Percentiles rank a stretch among this genome's conserved stretches.
These are phyloP conservation scores for Heliconius ismenius DNA, from an alignment of 2,888 invertebrate genomes.

Conservation along the genomic window DNA sequence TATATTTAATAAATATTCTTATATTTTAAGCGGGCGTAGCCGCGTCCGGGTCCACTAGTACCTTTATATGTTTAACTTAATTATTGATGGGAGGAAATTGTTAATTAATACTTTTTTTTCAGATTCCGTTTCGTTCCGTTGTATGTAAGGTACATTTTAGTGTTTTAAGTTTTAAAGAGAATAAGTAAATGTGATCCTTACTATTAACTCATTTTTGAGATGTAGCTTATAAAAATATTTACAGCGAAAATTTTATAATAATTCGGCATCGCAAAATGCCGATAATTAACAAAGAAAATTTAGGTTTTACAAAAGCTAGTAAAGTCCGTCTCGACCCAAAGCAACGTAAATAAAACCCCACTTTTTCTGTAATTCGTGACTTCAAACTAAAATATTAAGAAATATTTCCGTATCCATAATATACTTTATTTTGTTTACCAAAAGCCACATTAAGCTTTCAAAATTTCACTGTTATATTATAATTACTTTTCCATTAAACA, in stretches of 20 bases:
- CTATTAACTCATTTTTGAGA: not conserved
- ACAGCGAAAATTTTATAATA: not conserved
- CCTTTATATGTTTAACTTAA: not conserved
- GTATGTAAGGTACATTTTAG: not conserved
- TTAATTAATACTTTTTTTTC: not conserved
- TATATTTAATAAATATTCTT: no score
- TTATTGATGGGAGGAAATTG: not conserved
- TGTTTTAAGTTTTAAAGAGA: not conserved
- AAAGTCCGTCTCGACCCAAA: no score
- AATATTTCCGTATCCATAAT: not conserved
- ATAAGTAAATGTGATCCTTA: not conserved
- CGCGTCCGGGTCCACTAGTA: no score
- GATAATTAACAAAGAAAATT: no score
- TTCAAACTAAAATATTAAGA: not conserved
- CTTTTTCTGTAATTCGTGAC: no score
- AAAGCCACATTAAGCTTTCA: not conserved
- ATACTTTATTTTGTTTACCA: not conserved
- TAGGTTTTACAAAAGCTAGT: no score
- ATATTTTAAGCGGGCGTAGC: no score
- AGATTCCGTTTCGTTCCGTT: not conserved
- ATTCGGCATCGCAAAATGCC: no score
- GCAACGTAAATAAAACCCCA: no score
- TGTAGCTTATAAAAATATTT: not conserved
- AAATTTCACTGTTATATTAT: not conserved
- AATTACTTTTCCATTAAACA: constrained; percentile 23